Base-by-base conservation (phyloP, 2,113 vertebrate genomes). In the Pterocles orientalis region DNA sequence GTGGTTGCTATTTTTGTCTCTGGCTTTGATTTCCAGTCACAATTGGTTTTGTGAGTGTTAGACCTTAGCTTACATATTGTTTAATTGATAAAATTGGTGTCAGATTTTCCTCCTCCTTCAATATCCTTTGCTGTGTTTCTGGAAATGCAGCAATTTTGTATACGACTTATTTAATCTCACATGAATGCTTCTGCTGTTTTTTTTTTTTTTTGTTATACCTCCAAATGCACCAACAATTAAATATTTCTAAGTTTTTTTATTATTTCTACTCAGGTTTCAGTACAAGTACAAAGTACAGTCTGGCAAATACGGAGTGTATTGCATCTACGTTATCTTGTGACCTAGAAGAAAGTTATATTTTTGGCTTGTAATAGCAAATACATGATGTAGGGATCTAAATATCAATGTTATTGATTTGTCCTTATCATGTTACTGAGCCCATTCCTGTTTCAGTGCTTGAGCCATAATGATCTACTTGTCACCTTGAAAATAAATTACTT, bases 391-490 rank as follows among this genome's bases (percentile, higher is more conserved):
- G n/a, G 64, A 73, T 88, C 76, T 88, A 88, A 95, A 86, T 95
- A 92, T 84, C 89, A 91, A 53, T 86, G 68, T 70, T 95, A 95
- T 70, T 95, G 93, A 95, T 96, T 96, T 86, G 89, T 91, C 89
- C 83, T 83, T 96, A 73, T 69, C 18, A 0, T 72, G 53, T 91
- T 93, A 93, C 90, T 76, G 70, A 90, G 66, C 82, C 75, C 65
- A 33, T 91, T 94, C 85, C 75, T 61, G 48, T 90, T 90, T 80
- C 2, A 4, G 92, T 66, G 73, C 78, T 76, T 57, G 78, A 93
- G 77, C 95, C 75, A 36, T 88, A 90, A 88, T 69, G 60, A 94
- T 88, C 75, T 66, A 53, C 58, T 93, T 93, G 92, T 90, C 90
- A 69, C 61, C 65, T 91, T 5, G 0, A 47, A 89, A 89, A 95